Evolutionary conservation across 2,888 invertebrate species (phyloP), one percentile per base, ranked within the genome.

Genomic region (Craniophora ligustri): DNA sequence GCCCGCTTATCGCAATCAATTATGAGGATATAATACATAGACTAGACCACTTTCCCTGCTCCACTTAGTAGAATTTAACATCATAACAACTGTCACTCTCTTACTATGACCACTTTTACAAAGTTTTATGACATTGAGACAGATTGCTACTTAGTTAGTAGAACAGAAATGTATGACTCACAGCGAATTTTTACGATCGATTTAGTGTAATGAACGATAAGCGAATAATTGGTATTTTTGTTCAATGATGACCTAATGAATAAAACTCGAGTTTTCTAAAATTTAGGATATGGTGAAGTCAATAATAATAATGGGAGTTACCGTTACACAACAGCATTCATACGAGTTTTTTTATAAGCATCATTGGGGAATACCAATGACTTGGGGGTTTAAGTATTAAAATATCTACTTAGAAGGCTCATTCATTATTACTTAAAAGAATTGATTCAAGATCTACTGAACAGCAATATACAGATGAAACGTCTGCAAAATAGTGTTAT

Each of bases 1-100:
- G 26, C 39, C 14, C n/a, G 39, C 46, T 49, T 59, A 62, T 50
- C 26, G 36, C 49, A 34, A 53, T 44, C 38, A 63, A 63, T 68
- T 49, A 47, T 38, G 35, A 46, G 39, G 53, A 53, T 40, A 31
- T n/a, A n/a, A n/a, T 34, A 36, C 49, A 35, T 35, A 18, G 18
- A 48, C 35, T 32, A 5, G 31, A 49, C 19, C 19, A 62, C 63
- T 66, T 67, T 70, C 50, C n/a, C 26, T 31, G 23, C 5, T 30
- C 41, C 35, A 46, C 31, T 26, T 26, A 23, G 30, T 30, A 16
- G 5, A 13, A 19, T 38, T 35, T 21, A 7, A 13, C 0, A 36
- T n/a, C 5, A 21, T 23, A 15, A 40, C 14, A 23, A 38, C n/a
- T 34, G 15, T 10, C n/a, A 28, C 2, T 30, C 3, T 48, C 13